Evolutionary conservation across 1,140 invertebrate species (phyloP).

Genomic region (Bombus pascuorum): DNA sequence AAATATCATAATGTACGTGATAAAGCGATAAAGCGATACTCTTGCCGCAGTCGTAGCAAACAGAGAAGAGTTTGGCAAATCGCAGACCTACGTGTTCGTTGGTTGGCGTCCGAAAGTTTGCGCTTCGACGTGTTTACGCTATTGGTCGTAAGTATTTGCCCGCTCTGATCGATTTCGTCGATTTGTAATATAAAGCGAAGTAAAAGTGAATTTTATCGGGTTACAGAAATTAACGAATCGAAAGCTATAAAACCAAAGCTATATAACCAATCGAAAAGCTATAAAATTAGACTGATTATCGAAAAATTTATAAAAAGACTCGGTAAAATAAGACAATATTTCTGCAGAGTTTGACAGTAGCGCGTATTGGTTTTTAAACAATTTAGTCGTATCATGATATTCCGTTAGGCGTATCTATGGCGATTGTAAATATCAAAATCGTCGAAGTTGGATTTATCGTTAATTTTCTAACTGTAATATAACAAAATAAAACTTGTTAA

Average conservation of each 20-base stretch:
- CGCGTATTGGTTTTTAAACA: neutral
- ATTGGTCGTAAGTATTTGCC: neutral
- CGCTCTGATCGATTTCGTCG: neutral
- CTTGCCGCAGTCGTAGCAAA: neutral
- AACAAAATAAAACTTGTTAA: too few species aligned
- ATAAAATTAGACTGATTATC: neutral
- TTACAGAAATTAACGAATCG: neutral
- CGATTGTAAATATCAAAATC: neutral
- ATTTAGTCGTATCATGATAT: too few species aligned
- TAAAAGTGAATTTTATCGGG: neutral
- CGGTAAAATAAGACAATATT: rapidly evolving
- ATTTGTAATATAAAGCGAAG: neutral
- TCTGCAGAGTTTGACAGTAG: neutral
- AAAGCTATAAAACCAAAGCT: too few species aligned
- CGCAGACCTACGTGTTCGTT: too few species aligned
- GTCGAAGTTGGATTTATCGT: neutral
- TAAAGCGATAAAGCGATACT: neutral
- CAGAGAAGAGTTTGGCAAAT: neutral
- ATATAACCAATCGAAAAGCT: neutral
- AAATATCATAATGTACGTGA: neutral
- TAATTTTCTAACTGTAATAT: neutral
- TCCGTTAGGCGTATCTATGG: too few species aligned
- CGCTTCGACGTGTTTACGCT: neutral
- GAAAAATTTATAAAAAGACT: neutral
- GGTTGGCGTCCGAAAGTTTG: neutral